Conservation (phyloP, 2,888 invertebrate genomes). For the Tipula vernalis region DNA sequence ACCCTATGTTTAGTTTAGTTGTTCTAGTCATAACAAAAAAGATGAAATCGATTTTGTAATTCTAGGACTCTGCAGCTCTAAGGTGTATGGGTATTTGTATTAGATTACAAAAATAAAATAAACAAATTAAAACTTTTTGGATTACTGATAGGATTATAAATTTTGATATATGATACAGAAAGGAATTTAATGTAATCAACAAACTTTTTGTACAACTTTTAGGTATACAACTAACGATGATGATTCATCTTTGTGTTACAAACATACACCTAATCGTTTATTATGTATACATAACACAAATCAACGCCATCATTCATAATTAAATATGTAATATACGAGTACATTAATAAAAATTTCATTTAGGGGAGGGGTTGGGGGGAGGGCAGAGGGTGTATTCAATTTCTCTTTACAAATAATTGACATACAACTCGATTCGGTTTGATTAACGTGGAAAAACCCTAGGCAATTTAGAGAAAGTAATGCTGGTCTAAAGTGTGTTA, state of each 20-base stretch:
- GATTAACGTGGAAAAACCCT: neutral
- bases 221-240: neutral
- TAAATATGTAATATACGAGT: neutral
- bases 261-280: neutral
- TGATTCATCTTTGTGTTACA: neutral
- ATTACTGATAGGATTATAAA: neutral
- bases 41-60: too few species aligned
- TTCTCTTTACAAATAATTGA: neutral
- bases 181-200: neutral
- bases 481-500: neutral
- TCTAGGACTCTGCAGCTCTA: neutral
- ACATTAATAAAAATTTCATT: neutral
- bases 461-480: neutral
- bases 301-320: neutral
- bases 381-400: too few species aligned
- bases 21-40: too few species aligned
- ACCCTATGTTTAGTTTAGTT: too few species aligned
- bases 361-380: too few species aligned
- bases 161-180: neutral
- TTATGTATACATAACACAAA: neutral
- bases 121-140: neutral
- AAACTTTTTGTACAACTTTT: neutral
- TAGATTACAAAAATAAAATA: neutral
- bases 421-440: neutral
- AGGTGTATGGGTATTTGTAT: neutral